phyloP scores from a whole-genome alignment of 1,140 invertebrate species.

The Bombyx mandarina region DNA sequence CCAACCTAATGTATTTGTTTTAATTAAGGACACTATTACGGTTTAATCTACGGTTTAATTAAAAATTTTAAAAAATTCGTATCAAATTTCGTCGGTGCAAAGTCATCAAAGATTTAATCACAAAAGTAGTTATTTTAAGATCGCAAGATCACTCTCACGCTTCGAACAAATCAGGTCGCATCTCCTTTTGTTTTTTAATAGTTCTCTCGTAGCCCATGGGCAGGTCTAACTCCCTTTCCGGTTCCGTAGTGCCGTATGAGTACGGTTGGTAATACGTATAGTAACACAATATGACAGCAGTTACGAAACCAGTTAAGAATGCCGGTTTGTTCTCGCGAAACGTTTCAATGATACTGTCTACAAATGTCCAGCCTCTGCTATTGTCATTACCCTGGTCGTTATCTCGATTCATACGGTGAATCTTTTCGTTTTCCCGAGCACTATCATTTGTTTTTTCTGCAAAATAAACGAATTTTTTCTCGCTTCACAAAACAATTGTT shows the following conservation, averaged over 20 bases:
- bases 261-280: not conserved
- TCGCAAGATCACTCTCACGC: conserved; percentile 20
- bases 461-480: conserved; percentile 40
- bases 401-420: conserved; percentile 49
- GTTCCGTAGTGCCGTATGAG: conserved; percentile 14
- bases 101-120: too few species aligned
- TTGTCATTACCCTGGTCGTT: conserved; percentile 21
- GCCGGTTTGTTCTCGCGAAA: conserved; percentile 27
- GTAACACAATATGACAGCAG: conserved; percentile 19
- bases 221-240: conserved; percentile 23
- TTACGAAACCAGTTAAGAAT: conserved; percentile 39
- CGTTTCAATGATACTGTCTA: conserved; percentile 39
- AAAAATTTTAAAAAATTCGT: too few species aligned
- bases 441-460: conserved; percentile 44
- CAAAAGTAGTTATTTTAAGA: too few species aligned
- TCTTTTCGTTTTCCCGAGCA: conserved; percentile 34
- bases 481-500: too few species aligned
- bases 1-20: too few species aligned
- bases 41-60: too few species aligned
- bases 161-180: conserved; percentile 50
- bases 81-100: too few species aligned
- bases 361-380: conserved; percentile 32
- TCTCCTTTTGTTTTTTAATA: conserved; percentile 31
- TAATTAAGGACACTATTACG: too few species aligned
- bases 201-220: conserved; percentile 39